Percentiles rank a stretch among this genome's conserved stretches.
phyloP scores from a whole-genome alignment of 2,113 vertebrate species.

The Chionodraco myersi region DNA sequence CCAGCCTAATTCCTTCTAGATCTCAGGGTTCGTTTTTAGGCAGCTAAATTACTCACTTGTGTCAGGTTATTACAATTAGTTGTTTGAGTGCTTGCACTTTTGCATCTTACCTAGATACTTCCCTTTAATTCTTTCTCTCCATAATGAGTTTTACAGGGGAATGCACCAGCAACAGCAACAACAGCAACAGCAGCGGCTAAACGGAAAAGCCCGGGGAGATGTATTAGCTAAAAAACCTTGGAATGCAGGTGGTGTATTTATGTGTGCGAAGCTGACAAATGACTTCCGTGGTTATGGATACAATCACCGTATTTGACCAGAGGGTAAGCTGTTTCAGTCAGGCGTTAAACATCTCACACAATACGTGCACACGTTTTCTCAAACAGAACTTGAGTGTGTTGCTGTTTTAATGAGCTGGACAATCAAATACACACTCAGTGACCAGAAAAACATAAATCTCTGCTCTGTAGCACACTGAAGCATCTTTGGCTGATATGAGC shows the following conservation, averaged over 20 bases:
- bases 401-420: slow-evolving; percentile 34
- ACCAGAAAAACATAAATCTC: slow-evolving; percentile 24
- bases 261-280: slow-evolving; percentile 70
- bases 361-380: slow-evolving; percentile 14
- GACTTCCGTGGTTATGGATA: slow-evolving; percentile 59
- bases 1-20: slow-evolving; percentile 68
- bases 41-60: slow-evolving; percentile 80
- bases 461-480: not conserved
- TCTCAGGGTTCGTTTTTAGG: slow-evolving; percentile 71
- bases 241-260: slow-evolving; percentile 71
- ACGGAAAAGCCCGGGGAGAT: slow-evolving; percentile 72
- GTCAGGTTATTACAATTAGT: slow-evolving; percentile 84
- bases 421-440: slow-evolving; percentile 26
- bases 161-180: slow-evolving; percentile 54
- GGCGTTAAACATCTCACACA: slow-evolving; percentile 34
- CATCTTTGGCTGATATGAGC: slow-evolving; percentile 12
- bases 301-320: slow-evolving; percentile 63
- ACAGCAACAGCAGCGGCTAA: slow-evolving; percentile 40
- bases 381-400: slow-evolving; percentile 11
- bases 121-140: slow-evolving; percentile 63
- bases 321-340: slow-evolving; percentile 55
- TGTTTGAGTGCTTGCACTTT: slow-evolving; percentile 67
- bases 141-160: slow-evolving; percentile 76
- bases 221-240: slow-evolving; percentile 59
- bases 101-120: slow-evolving; percentile 70